phyloP scores from a whole-genome alignment of 2,113 vertebrate genomes.

The Rhinopomastus cyanomelas region DNA sequence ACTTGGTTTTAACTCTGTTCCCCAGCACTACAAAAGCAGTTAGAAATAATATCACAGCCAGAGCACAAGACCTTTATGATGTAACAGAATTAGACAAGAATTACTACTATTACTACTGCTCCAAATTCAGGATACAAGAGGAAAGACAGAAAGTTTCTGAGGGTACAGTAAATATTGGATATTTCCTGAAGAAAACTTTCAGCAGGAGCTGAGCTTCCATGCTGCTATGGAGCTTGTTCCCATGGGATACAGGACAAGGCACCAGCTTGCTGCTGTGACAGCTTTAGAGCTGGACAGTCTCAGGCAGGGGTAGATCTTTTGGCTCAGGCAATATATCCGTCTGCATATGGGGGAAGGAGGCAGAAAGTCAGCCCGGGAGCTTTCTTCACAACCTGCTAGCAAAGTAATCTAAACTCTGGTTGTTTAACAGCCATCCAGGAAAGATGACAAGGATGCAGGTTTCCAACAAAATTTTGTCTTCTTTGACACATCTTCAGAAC shows the following conservation, averaged over 20 bases:
- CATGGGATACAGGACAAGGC: neutral
- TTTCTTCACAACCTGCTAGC: neutral
- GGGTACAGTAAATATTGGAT: neutral
- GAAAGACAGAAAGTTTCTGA: neutral
- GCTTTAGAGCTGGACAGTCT: neutral
- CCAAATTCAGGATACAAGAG: neutral
- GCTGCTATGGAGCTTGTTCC: neutral
- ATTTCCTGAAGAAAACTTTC: neutral
- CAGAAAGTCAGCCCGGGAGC: neutral
- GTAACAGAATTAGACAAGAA: neutral
- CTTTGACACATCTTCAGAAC: neutral
- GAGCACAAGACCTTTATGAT: neutral
- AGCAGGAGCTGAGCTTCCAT: neutral
- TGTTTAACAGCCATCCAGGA: neutral
- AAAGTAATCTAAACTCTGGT: neutral
- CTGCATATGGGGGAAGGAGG: neutral
- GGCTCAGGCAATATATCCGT: neutral
- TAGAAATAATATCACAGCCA: neutral
- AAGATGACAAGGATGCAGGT: neutral
- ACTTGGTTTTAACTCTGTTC: accelerated
- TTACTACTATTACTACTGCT: too few species aligned
- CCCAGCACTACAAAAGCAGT: neutral
- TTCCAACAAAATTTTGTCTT: neutral
- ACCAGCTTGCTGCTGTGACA: neutral
- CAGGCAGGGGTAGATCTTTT: neutral